phyloP scores from a whole-genome alignment of 2,888 invertebrate genomes.

The Drosophila pegasa region DNA sequence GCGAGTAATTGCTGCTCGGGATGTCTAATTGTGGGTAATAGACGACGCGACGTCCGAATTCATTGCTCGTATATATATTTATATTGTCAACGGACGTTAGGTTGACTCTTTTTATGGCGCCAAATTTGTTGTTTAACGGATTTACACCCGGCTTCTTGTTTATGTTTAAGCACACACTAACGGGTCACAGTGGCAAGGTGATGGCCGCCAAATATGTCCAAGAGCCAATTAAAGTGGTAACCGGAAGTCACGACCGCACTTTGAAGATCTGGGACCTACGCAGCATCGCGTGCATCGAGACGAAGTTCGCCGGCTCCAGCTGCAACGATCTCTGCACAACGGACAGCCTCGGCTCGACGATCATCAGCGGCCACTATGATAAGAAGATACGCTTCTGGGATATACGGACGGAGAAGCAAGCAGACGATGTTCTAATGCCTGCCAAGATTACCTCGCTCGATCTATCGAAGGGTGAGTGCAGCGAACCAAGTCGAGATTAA shows the following conservation, averaged over 20 bases:
- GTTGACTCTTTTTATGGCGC: slow-evolving; percentile 4
- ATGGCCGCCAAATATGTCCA: slow-evolving; percentile 98
- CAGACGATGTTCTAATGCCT: slow-evolving; percentile 94
- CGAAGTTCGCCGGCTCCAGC: slow-evolving; percentile 97
- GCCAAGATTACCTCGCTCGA: slow-evolving; percentile 98
- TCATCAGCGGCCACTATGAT: slow-evolving; percentile 99
- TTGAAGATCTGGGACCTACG: slow-evolving; percentile 99
- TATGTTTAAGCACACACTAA: slow-evolving; percentile 83
- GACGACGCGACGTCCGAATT: neutral
- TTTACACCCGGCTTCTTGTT: slow-evolving; percentile 24
- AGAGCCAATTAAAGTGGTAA: slow-evolving; percentile 96
- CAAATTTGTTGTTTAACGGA: slow-evolving; percentile 45
- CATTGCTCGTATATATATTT: neutral
- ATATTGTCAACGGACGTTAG: slow-evolving; percentile 11
- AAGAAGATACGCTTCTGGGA: slow-evolving; percentile 99
- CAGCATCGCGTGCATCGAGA: slow-evolving; percentile 95
- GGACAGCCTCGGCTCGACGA: slow-evolving; percentile 92
- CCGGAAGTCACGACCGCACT: slow-evolving; percentile 99
- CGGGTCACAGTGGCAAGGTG: slow-evolving; percentile 96
- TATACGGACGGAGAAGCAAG: slow-evolving; percentile 93
- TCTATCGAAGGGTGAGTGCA: slow-evolving; percentile 91
- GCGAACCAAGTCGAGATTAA: too few relatives aligned
- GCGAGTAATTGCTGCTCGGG: slow-evolving; percentile 3
- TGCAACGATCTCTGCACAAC: slow-evolving; percentile 98
- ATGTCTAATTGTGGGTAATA: slow-evolving; percentile 5